Conservation (phyloP, 2,113 vertebrate genomes). For the Caranx melampygus region DNA sequence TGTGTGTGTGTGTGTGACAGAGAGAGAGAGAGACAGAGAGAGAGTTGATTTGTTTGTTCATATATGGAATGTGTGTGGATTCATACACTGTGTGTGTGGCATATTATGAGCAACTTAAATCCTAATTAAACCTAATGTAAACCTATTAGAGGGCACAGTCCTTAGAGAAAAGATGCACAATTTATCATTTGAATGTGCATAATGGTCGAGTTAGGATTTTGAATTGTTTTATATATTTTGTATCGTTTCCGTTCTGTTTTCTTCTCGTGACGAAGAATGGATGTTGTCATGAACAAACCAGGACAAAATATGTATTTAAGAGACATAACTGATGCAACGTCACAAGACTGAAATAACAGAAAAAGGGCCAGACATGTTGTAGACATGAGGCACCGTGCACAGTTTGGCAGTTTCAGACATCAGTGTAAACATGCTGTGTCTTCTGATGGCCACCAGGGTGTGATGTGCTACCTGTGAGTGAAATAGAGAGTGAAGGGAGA, state of each 20-base stretch:
- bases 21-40: too few species aligned
- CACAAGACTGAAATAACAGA: not conserved
- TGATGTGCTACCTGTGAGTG: not conserved
- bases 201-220: conserved; percentile 42
- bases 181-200: not conserved
- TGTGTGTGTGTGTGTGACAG: not conserved
- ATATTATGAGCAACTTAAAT: conserved; percentile 31
- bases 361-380: not conserved
- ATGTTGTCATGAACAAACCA: conserved; percentile 4
- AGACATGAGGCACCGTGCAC: too few species aligned
- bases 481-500: not conserved
- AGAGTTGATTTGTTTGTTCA: not conserved
- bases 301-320: conserved; percentile 47
- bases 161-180: not conserved
- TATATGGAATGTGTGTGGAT: conserved; percentile 4
- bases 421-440: not conserved
- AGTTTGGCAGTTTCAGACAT: not conserved
- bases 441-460: not conserved
- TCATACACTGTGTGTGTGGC: not conserved
- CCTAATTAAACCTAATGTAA: conserved; percentile 31
- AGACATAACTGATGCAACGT: not conserved
- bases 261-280: conserved; percentile 4
- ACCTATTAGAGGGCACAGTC: not conserved
- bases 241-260: conserved; percentile 9
- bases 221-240: not conserved